Percentiles rank a stretch among this genome's conserved stretches.
phyloP scores from a whole-genome alignment of 2,797 vertebrate genomes.

The Pseudocheirus occidentalis region DNA sequence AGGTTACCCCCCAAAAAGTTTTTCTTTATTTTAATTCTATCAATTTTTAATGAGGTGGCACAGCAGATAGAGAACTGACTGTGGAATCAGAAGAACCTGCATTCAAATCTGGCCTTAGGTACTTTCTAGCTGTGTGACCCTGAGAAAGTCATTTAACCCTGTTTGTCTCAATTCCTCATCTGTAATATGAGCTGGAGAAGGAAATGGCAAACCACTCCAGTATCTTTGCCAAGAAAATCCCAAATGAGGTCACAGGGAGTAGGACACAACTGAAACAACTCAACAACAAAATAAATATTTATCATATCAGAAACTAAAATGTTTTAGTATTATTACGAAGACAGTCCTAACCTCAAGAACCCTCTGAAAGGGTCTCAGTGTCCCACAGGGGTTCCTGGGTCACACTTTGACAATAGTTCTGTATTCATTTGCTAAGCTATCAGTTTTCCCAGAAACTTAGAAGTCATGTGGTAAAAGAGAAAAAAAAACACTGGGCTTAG shows the following conservation, averaged over 20 bases:
- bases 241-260: neutral
- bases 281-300: neutral
- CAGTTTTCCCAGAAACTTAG: neutral
- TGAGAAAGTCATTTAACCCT: neutral
- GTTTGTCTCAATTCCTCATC: neutral
- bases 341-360: neutral
- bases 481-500: neutral
- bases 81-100: neutral
- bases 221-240: neutral
- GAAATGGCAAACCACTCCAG: neutral
- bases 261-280: neutral
- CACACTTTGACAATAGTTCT: neutral
- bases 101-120: neutral
- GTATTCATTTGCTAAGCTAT: neutral
- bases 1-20: neutral
- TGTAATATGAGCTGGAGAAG: neutral
- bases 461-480: neutral
- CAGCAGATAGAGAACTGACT: neutral
- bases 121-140: neutral
- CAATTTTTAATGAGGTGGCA: neutral
- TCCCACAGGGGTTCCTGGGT: neutral
- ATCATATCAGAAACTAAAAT: neutral
- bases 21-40: neutral
- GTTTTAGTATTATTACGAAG: neutral
- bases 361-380: neutral